Evolutionary conservation across 2,113 vertebrate genomes (phyloP), one percentile per base, ranked within the genome.

Genomic region (Neopipo cinnamomea): DNA sequence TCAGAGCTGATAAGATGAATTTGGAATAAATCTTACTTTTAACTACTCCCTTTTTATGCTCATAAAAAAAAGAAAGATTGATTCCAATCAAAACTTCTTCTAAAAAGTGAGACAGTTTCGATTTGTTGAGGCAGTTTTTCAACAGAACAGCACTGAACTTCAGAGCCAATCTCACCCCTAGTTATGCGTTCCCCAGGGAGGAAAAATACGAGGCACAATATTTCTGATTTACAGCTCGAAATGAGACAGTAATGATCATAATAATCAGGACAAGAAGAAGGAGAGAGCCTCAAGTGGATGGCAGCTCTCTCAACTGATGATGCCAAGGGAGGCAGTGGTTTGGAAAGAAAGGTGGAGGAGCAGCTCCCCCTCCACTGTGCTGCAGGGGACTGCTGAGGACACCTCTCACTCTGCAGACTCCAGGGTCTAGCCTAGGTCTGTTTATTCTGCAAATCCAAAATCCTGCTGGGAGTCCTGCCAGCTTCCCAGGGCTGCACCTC

Each of bases 21-120:
- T 97, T 97, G 97, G 97, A 97, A 97, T 97, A 97, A 97, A 97
- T 97, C 97, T 97, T 97, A 96, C 96, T 97, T 96, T 97, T 97
- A 97, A 97, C 95, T 97, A 97, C 96, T 96, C 97, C 85, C 93
- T 97, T 97, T 97, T 97, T 96, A 95, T 97, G 92, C 89, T 91
- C 88, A 93, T 96, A 95, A 97, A 96, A 97, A 95, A 95, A 61
- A 77, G 84, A 91, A 95, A 95, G 95, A 97, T 97, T 97, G 96
- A 97, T 97, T 97, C 95, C 96, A 97, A 97, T 97, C 97, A 97
- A 97, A 97, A 97, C 96, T 95, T 97, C 91, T 95, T 96, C 94
- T 97, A 89, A 94, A 96, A 96, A 87, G 94, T 94, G 93, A 91
- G 87, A 96, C 91, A 92, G 89, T 97, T 97, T 96, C 87, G 90